phyloP scores from a whole-genome alignment of 2,113 vertebrate genomes.

The Tautogolabrus adspersus region DNA sequence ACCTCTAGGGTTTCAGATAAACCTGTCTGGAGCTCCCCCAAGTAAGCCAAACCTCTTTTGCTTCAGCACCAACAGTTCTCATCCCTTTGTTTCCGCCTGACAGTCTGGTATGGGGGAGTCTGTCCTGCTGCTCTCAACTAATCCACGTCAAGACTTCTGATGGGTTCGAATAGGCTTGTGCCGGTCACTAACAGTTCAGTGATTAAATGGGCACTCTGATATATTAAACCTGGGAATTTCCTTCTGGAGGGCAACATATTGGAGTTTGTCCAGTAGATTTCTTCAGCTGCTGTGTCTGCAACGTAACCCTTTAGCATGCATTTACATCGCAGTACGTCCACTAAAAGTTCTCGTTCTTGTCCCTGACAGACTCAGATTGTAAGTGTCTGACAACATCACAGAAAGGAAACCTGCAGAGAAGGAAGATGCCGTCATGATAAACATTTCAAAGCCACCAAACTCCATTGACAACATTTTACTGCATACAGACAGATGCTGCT shows the following conservation, averaged over 20 bases:
- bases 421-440: too few relatives aligned
- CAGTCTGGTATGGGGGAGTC: constrained; percentile 73
- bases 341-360: too few relatives aligned
- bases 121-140: constrained; percentile 76
- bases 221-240: background rate
- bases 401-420: too few relatives aligned
- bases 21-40: constrained; percentile 84
- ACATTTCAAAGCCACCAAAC: too few relatives aligned
- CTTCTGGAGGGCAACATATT: background rate
- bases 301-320: too few relatives aligned
- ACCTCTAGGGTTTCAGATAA: constrained; percentile 86
- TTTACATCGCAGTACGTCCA: too few relatives aligned
- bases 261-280: too few relatives aligned
- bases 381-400: too few relatives aligned
- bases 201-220: background rate
- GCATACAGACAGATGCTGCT: too few relatives aligned
- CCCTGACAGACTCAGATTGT: too few relatives aligned
- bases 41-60: constrained; percentile 82
- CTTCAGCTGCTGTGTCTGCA: too few relatives aligned
- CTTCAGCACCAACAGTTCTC: constrained; percentile 69
- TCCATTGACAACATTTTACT: too few relatives aligned
- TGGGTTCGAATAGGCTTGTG: constrained; percentile 66
- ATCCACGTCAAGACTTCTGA: constrained; percentile 54
- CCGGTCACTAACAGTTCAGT: constrained; percentile 9
- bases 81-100: constrained; percentile 69